phyloP scores from a whole-genome alignment of 2,113 vertebrate genomes.

The Miniopterus natalensis region DNA sequence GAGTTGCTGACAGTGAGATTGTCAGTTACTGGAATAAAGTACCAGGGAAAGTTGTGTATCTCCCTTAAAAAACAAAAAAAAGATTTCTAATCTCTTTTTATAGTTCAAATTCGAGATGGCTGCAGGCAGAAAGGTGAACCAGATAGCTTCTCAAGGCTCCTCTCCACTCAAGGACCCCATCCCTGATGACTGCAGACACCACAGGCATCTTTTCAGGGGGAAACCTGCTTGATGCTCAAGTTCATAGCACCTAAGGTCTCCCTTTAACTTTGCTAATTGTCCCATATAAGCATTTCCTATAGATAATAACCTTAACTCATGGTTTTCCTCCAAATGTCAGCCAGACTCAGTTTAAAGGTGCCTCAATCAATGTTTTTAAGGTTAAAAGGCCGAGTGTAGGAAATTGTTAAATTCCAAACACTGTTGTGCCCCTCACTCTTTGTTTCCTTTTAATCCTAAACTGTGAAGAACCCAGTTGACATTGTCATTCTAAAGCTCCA shows the following conservation, averaged over 20 bases:
- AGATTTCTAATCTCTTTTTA: neutral
- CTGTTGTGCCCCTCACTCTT: neutral
- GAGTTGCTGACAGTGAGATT: conserved; percentile 57
- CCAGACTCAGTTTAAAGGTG: neutral
- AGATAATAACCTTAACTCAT: neutral
- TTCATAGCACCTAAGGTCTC: neutral
- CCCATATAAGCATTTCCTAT: neutral
- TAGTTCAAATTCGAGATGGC: neutral
- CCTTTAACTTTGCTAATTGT: conserved; percentile 19
- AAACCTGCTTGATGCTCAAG: neutral
- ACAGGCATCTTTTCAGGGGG: neutral
- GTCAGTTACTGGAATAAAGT: conserved; percentile 38
- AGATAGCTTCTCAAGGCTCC: neutral
- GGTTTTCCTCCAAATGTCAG: neutral
- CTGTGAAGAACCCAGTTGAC: neutral
- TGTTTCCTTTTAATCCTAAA: neutral
- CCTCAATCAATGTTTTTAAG: neutral
- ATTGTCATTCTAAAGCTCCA: neutral
- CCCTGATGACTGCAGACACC: neutral
- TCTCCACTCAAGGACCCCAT: neutral
- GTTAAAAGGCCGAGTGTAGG: neutral
- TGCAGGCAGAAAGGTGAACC: neutral
- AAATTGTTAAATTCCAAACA: neutral
- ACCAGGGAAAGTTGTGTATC: neutral
- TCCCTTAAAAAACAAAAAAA: neutral